A percentile compares a stretch with the other conserved stretches of the same genome.
phyloP scores from a whole-genome alignment of 2,797 vertebrate genomes.

The Trichosurus vulpecula region DNA sequence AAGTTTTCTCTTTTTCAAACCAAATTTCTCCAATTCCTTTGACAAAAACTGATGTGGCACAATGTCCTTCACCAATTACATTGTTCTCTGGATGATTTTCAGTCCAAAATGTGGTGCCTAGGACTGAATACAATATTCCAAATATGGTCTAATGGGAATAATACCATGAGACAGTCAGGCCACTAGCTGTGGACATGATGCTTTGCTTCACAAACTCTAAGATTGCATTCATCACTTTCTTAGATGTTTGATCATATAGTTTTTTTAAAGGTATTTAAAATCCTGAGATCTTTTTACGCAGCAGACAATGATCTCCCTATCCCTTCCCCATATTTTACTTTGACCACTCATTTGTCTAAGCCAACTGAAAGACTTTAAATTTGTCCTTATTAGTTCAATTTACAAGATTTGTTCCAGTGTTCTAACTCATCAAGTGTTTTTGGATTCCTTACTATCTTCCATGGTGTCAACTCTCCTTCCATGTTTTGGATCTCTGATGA shows the following conservation, averaged over 20 bases:
- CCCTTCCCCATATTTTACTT: not conserved
- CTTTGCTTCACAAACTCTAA: not conserved
- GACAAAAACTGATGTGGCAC: not conserved
- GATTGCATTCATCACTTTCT: not conserved
- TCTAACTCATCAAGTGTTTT: not conserved
- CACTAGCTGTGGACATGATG: not conserved
- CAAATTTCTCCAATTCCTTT: not conserved
- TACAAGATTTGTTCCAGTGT: not conserved
- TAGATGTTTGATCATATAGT: not conserved
- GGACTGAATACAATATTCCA: not conserved
- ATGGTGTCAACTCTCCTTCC: not conserved
- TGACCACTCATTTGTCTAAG: not conserved
- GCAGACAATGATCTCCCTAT: not conserved
- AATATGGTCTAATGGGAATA: not conserved
- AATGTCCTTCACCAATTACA: not conserved
- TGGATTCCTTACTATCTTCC: not conserved
- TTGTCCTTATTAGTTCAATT: not conserved
- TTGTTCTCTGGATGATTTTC: not conserved
- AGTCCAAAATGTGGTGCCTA: not conserved
- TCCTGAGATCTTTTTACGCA: not conserved
- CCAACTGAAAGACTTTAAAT: not conserved
- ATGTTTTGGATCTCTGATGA: not conserved
- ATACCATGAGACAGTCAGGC: not conserved
- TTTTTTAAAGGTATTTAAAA: not conserved
- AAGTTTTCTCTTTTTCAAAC: not conserved